Percentiles rank a stretch among this genome's conserved stretches.
Conservation (phyloP, 2,797 vertebrate species). For the Sebastes cheni region DNA sequence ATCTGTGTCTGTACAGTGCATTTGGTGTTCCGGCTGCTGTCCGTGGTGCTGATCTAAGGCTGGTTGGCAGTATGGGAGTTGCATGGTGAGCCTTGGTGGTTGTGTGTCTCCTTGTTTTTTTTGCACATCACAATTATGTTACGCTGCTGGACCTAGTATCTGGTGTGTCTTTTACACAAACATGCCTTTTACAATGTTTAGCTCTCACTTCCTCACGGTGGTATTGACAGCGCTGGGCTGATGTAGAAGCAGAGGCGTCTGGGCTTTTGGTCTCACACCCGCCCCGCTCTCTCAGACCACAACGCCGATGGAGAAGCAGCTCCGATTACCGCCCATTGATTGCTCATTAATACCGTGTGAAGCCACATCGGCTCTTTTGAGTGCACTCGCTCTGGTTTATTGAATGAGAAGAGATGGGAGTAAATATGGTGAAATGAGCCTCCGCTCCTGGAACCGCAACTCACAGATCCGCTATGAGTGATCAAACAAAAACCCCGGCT, state of each 20-base stretch:
- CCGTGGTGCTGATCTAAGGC: too few species aligned
- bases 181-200: background rate
- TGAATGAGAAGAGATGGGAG: conserved; percentile 44
- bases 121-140: too few species aligned
- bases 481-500: conserved; percentile 28
- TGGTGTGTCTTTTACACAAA: background rate
- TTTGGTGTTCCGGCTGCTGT: too few species aligned
- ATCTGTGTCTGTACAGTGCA: too few species aligned
- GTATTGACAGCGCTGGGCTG: conserved; percentile 30
- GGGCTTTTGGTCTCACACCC: conserved; percentile 22
- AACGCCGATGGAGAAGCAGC: conserved; percentile 30
- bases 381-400: conserved; percentile 56
- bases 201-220: conserved; percentile 5
- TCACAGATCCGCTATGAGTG: conserved; percentile 14
- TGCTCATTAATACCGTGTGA: conserved; percentile 74
- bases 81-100: too few species aligned
- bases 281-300: conserved; percentile 46
- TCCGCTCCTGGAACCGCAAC: conserved; percentile 5
- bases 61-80: too few species aligned
- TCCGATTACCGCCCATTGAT: conserved; percentile 78
- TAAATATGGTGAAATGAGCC: conserved; percentile 62
- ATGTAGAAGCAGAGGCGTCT: conserved; percentile 23
- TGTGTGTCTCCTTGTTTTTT: too few species aligned
- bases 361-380: conserved; percentile 44
- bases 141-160: background rate